phyloP scores from a whole-genome alignment of 1,140 invertebrate species.

The Chironomus tepperi region DNA sequence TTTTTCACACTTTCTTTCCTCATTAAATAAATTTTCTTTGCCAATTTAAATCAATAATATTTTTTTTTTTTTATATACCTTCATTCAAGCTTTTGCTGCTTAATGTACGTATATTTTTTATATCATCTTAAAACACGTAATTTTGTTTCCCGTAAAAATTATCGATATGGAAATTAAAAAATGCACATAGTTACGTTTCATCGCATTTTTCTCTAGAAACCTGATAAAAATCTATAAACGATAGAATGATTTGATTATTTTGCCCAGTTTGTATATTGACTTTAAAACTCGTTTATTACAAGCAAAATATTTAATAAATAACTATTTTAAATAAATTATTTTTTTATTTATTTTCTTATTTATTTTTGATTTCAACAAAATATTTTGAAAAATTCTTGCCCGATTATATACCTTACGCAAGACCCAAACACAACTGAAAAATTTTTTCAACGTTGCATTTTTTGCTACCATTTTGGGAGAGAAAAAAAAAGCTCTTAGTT shows the following conservation, averaged over 20 bases:
- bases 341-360: not conserved
- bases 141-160: not conserved
- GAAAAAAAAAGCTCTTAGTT: not conserved
- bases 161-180: not conserved
- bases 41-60: not conserved
- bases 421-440: conserved; percentile 18
- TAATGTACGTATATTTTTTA: not conserved
- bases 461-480: not conserved
- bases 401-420: conserved; percentile 15
- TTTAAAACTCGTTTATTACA: not conserved
- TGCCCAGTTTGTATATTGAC: not conserved
- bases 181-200: not conserved
- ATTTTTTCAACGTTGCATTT: conserved; percentile 1
- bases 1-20: not conserved
- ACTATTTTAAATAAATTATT: not conserved
- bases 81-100: not conserved
- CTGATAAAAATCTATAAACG: conserved; percentile 16
- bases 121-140: not conserved
- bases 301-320: not conserved
- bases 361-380: not conserved
- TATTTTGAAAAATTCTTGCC: not conserved
- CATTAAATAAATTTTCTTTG: not conserved
- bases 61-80: not conserved
- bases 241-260: not conserved
- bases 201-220: not conserved